These are phyloP conservation scores for Nemotelus nigrinus DNA, from an alignment of 2,888 invertebrate species.

Conservation along the genomic window DNA sequence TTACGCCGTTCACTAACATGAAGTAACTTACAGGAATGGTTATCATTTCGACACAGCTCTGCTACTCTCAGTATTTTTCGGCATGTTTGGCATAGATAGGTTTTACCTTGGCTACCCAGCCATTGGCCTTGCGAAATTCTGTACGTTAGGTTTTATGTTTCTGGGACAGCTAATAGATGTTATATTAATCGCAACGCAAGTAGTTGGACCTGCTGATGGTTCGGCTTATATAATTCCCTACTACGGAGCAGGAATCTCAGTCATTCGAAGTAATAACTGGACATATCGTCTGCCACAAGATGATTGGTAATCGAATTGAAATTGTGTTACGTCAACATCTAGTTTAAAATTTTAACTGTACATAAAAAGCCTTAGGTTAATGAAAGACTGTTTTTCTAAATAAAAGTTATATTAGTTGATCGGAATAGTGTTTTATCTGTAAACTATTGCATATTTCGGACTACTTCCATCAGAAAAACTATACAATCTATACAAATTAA, in stretches of 20 bases:
- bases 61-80: slow-evolving; percentile 93
- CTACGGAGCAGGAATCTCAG: slow-evolving; percentile 87
- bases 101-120: slow-evolving; percentile 99
- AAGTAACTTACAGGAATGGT: slow-evolving; percentile 79
- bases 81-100: slow-evolving; percentile 97
- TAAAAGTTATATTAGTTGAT: slow-evolving; percentile 28
- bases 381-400: slow-evolving; percentile 41
- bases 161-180: slow-evolving; percentile 95
- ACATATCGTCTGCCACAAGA: slow-evolving; percentile 84
- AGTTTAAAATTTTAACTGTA: slow-evolving; percentile 42
- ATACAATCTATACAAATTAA: too few species aligned
- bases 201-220: slow-evolving; percentile 93
- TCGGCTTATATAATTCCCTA: slow-evolving; percentile 93
- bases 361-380: slow-evolving; percentile 40
- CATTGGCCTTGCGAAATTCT: slow-evolving; percentile 91
- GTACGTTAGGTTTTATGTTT: slow-evolving; percentile 96
- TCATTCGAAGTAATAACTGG: slow-evolving; percentile 83
- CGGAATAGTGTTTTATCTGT: background rate
- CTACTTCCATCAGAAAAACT: too few species aligned
- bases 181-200: slow-evolving; percentile 77
- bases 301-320: slow-evolving; percentile 69
- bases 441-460: background rate
- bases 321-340: background rate
- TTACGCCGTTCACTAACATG: background rate
- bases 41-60: slow-evolving; percentile 92